Evolutionary conservation across 2,888 invertebrate species (phyloP).

Genomic region (Zygothrica quintamaculata): DNA sequence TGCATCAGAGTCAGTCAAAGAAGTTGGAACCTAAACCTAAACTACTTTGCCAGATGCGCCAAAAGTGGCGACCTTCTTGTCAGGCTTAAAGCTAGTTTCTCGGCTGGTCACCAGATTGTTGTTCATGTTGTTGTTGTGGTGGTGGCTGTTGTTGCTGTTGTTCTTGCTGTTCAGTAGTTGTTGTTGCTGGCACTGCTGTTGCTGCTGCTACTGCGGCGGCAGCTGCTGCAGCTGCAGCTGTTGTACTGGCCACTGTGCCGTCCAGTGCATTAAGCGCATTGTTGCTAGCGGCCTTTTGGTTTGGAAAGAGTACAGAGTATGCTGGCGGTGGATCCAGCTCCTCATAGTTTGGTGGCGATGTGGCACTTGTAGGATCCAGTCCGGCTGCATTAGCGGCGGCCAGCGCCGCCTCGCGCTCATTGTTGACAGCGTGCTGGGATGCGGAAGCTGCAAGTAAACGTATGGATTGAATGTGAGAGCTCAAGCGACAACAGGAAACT

Average conservation of each 20-base stretch:
- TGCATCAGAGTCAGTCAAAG: conserved; percentile 80
- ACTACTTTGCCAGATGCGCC: conserved; percentile 63
- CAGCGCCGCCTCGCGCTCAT: conserved; percentile 82
- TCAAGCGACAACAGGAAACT: conserved; percentile 81
- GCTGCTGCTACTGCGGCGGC: conserved; percentile 41
- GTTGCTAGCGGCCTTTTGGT: conserved; percentile 82
- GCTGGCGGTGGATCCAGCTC: conserved; percentile 87
- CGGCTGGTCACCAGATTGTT: conserved; percentile 39
- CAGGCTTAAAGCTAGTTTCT: conserved; percentile 68
- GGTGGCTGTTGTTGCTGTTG: conserved; percentile 16
- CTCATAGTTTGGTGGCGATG: conserved; percentile 87
- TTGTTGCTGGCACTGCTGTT: conserved; percentile 32
- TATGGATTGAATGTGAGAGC: conserved; percentile 82
- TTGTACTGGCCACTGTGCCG: conserved; percentile 55
- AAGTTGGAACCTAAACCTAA: conserved; percentile 67
- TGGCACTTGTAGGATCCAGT: conserved; percentile 64
- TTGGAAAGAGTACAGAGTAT: conserved; percentile 88
- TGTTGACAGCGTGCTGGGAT: conserved; percentile 83
- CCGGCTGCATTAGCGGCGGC: conserved; percentile 70
- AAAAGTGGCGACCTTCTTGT: conserved; percentile 49
- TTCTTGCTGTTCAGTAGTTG: neutral
- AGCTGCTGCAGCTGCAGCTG: conserved; percentile 42
- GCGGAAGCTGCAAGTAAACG: conserved; percentile 83
- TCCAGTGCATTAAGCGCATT: conserved; percentile 72
- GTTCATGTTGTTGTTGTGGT: conserved; percentile 23